Conservation (phyloP, 2,113 vertebrate species). For the Amphiprion percula region DNA sequence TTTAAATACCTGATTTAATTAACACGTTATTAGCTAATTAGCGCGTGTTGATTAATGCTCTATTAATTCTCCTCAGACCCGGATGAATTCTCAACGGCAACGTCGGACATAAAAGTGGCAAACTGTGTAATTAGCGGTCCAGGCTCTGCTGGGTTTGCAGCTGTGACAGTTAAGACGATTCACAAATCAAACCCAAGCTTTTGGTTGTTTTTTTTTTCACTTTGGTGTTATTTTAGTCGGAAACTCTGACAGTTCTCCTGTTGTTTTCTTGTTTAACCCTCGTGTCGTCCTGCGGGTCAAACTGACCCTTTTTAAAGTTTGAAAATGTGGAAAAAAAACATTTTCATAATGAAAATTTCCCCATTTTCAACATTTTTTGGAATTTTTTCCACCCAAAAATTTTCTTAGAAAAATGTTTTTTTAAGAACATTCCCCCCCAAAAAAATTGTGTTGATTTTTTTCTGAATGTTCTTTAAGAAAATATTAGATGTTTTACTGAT, state of each 20-base stretch:
- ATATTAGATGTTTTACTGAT: too few relatives aligned
- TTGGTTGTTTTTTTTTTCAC: background rate
- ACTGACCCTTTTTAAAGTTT: too few relatives aligned
- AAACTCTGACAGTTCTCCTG: background rate
- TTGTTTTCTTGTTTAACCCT: too few relatives aligned
- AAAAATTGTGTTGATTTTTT: too few relatives aligned
- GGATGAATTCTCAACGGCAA: slow-evolving; percentile 76
- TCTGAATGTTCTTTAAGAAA: too few relatives aligned
- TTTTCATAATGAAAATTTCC: too few relatives aligned
- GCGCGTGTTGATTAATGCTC: slow-evolving; percentile 84
- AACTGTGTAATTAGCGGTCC: slow-evolving; percentile 77
- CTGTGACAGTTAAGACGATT: slow-evolving; percentile 42
- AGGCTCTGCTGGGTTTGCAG: slow-evolving; percentile 52
- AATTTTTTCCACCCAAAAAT: too few relatives aligned
- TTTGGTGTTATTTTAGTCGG: background rate
- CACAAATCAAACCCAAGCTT: slow-evolving; percentile 36
- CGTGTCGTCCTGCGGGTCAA: too few relatives aligned
- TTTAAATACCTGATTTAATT: slow-evolving; percentile 85
- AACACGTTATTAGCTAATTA: slow-evolving; percentile 86
- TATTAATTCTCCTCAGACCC: slow-evolving; percentile 82
- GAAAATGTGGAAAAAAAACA: too few relatives aligned
- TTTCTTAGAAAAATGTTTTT: too few relatives aligned
- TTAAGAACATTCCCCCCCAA: too few relatives aligned
- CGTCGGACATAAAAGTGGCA: slow-evolving; percentile 76
- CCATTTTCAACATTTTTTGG: too few relatives aligned